These are phyloP conservation scores for Acrocephalus scirpaceus DNA, from an alignment of 2,797 vertebrate genomes.

Conservation along the genomic window DNA sequence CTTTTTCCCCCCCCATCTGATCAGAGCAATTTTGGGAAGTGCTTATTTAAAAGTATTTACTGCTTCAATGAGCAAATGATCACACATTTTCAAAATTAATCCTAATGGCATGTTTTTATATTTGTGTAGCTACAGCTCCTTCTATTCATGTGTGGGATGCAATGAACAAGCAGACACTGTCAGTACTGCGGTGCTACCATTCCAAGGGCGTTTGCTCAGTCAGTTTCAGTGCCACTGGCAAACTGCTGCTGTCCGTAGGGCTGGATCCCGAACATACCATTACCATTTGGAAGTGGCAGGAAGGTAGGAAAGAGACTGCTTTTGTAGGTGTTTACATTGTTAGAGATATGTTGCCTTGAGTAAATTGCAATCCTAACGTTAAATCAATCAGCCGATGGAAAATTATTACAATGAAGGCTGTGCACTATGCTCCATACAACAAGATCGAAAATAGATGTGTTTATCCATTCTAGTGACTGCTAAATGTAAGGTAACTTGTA, in stretches of 20 bases:
- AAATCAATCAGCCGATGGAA: background rate
- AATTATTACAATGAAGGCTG: background rate
- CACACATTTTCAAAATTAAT: background rate
- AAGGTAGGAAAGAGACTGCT: slow-evolving; percentile 81
- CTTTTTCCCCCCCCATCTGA: background rate
- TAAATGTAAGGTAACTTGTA: background rate
- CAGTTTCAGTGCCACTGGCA: slow-evolving; percentile 98
- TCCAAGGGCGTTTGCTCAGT: slow-evolving; percentile 93
- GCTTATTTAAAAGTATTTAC: background rate
- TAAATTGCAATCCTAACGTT: background rate
- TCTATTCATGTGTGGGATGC: slow-evolving; percentile 98
- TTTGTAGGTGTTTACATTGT: background rate
- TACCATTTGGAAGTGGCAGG: slow-evolving; percentile 99
- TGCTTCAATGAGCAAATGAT: background rate
- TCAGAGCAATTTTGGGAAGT: background rate
- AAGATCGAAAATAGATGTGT: background rate
- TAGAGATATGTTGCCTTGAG: background rate
- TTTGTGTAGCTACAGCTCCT: slow-evolving; percentile 88
- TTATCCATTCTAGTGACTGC: background rate
- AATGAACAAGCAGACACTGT: slow-evolving; percentile 93
- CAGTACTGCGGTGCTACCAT: slow-evolving; percentile 93
- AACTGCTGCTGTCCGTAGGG: slow-evolving; percentile 92
- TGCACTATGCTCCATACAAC: background rate
- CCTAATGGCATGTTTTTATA: background rate
- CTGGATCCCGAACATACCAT: slow-evolving; percentile 93